Percentiles rank a stretch among this genome's conserved stretches.
Evolutionary conservation across 1,140 invertebrate species (phyloP).

Genomic region (Brachionus asplanchnoidis): DNA sequence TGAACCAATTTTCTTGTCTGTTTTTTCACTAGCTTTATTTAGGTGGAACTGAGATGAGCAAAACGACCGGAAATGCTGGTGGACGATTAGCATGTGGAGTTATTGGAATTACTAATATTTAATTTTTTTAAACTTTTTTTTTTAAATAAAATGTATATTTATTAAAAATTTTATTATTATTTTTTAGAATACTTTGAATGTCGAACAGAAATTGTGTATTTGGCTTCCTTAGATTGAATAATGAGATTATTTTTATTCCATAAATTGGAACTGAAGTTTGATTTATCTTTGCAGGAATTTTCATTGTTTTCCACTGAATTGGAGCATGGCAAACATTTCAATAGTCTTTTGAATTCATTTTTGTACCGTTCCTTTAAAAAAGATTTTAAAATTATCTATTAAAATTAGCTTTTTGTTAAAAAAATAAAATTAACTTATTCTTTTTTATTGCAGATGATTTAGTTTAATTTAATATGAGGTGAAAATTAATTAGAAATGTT

Average conservation of each 20-base stretch:
- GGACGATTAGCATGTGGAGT: conserved; percentile 59
- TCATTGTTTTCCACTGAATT: neutral
- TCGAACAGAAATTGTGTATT: neutral
- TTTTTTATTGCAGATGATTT: too few species aligned
- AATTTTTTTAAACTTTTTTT: neutral
- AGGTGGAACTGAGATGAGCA: neutral
- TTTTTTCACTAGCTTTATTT: neutral
- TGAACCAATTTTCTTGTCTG: neutral
- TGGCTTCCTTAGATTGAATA: neutral
- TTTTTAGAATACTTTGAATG: neutral
- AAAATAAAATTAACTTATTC: too few species aligned
- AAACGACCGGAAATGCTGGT: conserved; percentile 61
- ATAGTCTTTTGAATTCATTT: neutral
- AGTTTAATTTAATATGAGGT: too few species aligned
- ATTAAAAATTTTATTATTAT: neutral
- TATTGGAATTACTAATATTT: conserved; percentile 48
- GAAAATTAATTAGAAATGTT: too few species aligned
- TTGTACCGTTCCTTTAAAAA: conserved; percentile 21
- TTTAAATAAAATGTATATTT: conserved; percentile 17
- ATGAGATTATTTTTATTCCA: neutral
- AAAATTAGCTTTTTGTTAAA: too few species aligned
- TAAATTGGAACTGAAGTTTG: neutral
- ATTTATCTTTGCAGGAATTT: neutral
- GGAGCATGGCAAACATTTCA: neutral
- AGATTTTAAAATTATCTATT: neutral